phyloP scores from a whole-genome alignment of 2,113 vertebrate genomes.

The Corythoichthys haematopterus region DNA sequence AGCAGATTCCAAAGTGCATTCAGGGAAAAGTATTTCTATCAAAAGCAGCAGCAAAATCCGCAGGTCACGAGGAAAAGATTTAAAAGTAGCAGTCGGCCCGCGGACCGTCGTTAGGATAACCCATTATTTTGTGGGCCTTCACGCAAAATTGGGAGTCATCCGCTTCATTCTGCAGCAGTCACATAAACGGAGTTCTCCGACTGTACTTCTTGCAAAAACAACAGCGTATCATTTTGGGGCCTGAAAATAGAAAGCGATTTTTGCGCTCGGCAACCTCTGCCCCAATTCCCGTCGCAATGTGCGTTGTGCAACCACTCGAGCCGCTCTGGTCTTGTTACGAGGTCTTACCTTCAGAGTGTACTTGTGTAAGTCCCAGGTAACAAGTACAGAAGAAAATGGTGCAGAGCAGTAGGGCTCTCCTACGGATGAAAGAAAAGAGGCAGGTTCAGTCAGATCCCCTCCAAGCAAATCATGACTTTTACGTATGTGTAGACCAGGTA shows the following conservation, averaged over 20 bases:
- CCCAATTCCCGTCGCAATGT: slow-evolving; percentile 31
- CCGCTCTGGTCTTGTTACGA: background rate
- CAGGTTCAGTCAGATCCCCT: no score
- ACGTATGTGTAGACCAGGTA: no score
- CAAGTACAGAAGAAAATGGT: slow-evolving; percentile 84
- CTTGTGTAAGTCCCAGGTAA: slow-evolving; percentile 89
- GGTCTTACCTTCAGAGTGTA: slow-evolving; percentile 88
- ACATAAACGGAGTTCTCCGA: no score
- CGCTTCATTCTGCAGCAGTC: background rate
- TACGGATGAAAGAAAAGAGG: slow-evolving; percentile 58
- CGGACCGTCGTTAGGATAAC: no score
- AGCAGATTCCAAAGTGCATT: no score
- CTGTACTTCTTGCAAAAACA: background rate
- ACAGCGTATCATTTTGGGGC: background rate
- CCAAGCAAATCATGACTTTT: no score
- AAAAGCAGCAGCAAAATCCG: no score
- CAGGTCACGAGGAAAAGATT: no score
- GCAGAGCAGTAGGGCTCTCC: slow-evolving; percentile 91
- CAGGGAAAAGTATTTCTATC: no score
- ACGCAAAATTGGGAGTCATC: background rate
- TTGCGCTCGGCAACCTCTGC: slow-evolving; percentile 20
- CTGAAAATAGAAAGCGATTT: background rate
- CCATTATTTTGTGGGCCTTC: no score
- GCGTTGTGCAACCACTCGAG: slow-evolving; percentile 32
- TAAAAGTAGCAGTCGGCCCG: no score